Evolutionary conservation across 2,113 vertebrate species (phyloP).

Genomic region (Phrynosoma blainvillii): DNA sequence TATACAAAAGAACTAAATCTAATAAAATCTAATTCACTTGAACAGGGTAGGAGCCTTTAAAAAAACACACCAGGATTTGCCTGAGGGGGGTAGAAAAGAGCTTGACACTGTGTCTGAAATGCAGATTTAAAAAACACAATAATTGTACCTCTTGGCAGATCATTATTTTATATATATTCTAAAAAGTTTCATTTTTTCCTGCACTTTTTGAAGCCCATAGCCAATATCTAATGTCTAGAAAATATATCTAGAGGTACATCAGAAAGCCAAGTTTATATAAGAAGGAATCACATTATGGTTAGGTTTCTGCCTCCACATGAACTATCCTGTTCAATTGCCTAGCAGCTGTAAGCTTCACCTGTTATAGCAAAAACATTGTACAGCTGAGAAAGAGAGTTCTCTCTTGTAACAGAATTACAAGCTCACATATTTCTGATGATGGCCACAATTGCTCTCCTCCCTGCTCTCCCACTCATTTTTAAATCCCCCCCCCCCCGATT

Average conservation of each 20-base stretch:
- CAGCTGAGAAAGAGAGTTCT: too few relatives aligned
- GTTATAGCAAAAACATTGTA: constrained; percentile 3
- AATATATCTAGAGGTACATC: neutral
- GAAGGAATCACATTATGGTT: constrained; percentile 28
- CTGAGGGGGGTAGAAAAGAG: constrained; percentile 25
- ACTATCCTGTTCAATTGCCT: constrained; percentile 36
- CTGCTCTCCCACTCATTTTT: too few relatives aligned
- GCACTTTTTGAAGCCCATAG: neutral
- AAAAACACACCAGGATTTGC: constrained; percentile 10
- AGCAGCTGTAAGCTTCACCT: constrained; percentile 39
- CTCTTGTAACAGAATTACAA: too few relatives aligned
- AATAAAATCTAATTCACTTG: constrained; percentile 22
- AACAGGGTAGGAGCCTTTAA: neutral
- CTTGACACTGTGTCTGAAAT: constrained; percentile 46
- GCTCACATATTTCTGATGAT: too few relatives aligned
- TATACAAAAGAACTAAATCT: constrained; percentile 5
- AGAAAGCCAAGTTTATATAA: constrained; percentile 27
- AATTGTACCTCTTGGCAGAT: neutral
- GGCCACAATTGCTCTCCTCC: too few relatives aligned
- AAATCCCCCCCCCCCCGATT: too few relatives aligned
- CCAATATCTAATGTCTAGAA: neutral
- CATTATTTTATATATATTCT: neutral
- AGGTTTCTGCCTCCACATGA: constrained; percentile 42
- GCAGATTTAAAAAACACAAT: constrained; percentile 31
- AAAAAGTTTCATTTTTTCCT: neutral